Percentiles rank a stretch among this genome's conserved stretches.
These are phyloP conservation scores for Lycocerus yunnanus DNA, from an alignment of 2,888 invertebrate genomes.

Conservation along the genomic window DNA sequence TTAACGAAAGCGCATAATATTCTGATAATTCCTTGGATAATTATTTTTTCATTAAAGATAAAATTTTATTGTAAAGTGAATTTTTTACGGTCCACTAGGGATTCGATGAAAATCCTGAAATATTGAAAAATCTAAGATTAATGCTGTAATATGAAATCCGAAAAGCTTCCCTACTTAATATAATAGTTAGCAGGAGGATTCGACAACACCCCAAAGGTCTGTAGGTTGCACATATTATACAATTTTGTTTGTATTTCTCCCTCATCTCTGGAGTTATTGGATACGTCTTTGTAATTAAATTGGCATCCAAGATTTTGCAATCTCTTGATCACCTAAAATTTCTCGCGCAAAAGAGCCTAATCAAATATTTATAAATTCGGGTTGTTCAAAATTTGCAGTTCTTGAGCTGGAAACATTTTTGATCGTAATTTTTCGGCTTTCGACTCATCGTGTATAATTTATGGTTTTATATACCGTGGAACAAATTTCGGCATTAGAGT, in stretches of 20 bases:
- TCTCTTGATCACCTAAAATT: not conserved
- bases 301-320: not conserved
- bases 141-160: not conserved
- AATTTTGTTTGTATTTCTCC: not conserved
- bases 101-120: not conserved
- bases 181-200: not conserved
- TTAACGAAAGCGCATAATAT: too few relatives aligned
- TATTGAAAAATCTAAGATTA: not conserved
- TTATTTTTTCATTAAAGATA: not conserved
- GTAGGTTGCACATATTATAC: not conserved
- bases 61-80: not conserved
- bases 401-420: not conserved
- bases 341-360: not conserved
- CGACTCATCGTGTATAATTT: not conserved
- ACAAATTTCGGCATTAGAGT: not conserved
- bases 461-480: not conserved
- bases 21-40: too few relatives aligned
- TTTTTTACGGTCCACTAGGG: not conserved
- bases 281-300: not conserved
- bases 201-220: not conserved
- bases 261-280: not conserved
- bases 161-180: not conserved
- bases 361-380: not conserved
- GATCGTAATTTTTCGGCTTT: not conserved
- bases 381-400: not conserved